phyloP scores from a whole-genome alignment of 2,888 invertebrate species.

The Calameuta pallipes region DNA sequence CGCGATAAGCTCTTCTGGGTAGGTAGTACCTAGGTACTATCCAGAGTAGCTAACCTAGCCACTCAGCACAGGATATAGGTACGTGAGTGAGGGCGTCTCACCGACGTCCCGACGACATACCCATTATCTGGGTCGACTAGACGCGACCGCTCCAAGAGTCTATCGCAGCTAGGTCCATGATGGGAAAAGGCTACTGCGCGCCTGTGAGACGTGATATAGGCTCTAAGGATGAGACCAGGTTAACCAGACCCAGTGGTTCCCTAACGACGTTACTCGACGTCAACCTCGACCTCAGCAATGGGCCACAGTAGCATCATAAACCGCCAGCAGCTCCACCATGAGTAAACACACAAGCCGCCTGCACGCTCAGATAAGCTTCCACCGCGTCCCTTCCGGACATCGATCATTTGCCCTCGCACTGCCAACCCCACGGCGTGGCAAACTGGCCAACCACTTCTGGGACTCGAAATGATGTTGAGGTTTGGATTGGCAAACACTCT shows the following conservation, averaged over 20 bases:
- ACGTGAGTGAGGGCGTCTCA: neutral
- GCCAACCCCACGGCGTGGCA: neutral
- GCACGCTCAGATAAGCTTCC: slow-evolving; percentile 21
- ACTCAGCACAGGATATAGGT: neutral
- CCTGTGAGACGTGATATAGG: neutral
- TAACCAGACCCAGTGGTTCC: neutral
- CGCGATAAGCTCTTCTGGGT: slow-evolving; percentile 47
- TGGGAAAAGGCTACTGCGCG: neutral
- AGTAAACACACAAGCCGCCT: slow-evolving; percentile 17
- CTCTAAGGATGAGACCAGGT: neutral
- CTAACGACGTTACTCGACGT: neutral
- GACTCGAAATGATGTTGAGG: neutral
- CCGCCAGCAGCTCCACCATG: neutral
- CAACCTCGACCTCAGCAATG: neutral
- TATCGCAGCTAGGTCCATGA: neutral
- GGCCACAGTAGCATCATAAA: neutral
- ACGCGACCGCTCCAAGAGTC: neutral
- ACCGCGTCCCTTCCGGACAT: slow-evolving; percentile 20
- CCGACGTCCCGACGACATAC: neutral
- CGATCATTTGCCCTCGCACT: slow-evolving; percentile 9
- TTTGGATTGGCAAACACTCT: neutral
- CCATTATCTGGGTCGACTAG: neutral
- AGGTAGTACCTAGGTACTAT: slow-evolving; percentile 7
- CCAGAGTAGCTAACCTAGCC: neutral
- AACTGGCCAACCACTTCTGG: neutral